Evolutionary conservation across 2,797 vertebrate genomes (phyloP), one percentile per base, ranked within the genome.

Genomic region (Peromyscus eremicus): DNA sequence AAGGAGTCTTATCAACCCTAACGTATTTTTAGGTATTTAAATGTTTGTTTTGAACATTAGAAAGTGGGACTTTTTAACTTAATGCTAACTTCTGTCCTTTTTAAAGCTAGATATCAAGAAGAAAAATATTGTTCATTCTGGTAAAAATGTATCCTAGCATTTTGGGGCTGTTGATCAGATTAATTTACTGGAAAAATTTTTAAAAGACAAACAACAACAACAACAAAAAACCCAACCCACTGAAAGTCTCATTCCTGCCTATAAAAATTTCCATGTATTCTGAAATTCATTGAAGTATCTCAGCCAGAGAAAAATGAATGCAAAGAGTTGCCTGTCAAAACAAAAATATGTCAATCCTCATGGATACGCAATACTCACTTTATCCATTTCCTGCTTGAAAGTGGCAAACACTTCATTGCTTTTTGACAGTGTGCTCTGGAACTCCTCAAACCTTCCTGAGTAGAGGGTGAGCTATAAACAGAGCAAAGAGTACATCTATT

Each of bases 341-440:
- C 83, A 55, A 91, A 94, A 94, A 27, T 85, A 34, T 40, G 29
- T 93, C 79, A 97, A 55, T 32, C 79, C 70, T 75, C 17, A 60
- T 89, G 91, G 34, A 68, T 43, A 75, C 77, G 64, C 16, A 76
- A 71, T 95, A 99, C 99, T 98, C 93, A 99, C 99, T 96, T 99
- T 99, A 32, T 99, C 99, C 99, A 99, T 99, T 98, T 99, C 99
- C 96, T 99, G 99, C 97, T 99, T 99, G 98, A 99, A 99, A 27
- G 98, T 99, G 93, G 98, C 97, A 92, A 99, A 99, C 96, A 99
- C 99, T 79, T 99, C 99, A 75, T 99, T 99, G 99, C 99, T 99
- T 98, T 99, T 99, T 89, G 99, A 98, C 98, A 99, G 95, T 0
- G 99, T 99, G 80, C 93, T 99, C 99, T 99, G 99, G 98, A 99